Percentiles rank a stretch among this genome's conserved stretches.
These are phyloP conservation scores for Laupala kohalensis DNA, from an alignment of 1,140 invertebrate genomes.

Conservation along the genomic window DNA sequence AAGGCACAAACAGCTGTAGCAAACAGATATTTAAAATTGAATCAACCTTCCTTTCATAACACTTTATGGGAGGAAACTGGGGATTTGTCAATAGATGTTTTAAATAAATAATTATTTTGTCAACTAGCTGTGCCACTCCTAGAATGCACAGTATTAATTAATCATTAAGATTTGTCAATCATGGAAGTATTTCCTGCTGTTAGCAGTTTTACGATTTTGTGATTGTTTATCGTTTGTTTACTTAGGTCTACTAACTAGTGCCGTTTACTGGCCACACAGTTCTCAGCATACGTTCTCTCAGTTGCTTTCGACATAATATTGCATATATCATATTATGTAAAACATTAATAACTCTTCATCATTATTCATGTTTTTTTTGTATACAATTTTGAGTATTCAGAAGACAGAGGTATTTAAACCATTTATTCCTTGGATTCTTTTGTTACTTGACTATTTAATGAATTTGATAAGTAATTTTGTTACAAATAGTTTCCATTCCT, in stretches of 20 bases:
- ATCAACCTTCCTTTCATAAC: neutral
- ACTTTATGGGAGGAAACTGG: neutral
- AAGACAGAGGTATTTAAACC: too few relatives aligned
- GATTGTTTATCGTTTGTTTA: neutral
- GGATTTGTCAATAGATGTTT: neutral
- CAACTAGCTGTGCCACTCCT: neutral
- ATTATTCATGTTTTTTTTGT: too few relatives aligned
- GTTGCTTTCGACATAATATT: too few relatives aligned
- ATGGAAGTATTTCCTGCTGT: neutral
- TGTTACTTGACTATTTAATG: too few relatives aligned
- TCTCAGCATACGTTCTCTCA: neutral
- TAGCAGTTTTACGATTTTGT: neutral
- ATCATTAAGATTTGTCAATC: neutral
- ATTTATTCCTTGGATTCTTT: too few relatives aligned
- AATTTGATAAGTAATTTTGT: too few relatives aligned
- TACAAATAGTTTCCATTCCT: too few relatives aligned
- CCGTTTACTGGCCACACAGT: neutral
- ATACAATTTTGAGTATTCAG: too few relatives aligned
- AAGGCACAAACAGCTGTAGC: neutral
- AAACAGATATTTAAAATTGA: neutral
- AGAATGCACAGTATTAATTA: neutral
- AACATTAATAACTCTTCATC: too few relatives aligned
- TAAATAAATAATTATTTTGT: neutral
- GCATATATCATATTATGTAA: too few relatives aligned
- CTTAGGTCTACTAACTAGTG: neutral